Base-by-base conservation (phyloP, 1,140 invertebrate species). In the Drosophila miranda region DNA sequence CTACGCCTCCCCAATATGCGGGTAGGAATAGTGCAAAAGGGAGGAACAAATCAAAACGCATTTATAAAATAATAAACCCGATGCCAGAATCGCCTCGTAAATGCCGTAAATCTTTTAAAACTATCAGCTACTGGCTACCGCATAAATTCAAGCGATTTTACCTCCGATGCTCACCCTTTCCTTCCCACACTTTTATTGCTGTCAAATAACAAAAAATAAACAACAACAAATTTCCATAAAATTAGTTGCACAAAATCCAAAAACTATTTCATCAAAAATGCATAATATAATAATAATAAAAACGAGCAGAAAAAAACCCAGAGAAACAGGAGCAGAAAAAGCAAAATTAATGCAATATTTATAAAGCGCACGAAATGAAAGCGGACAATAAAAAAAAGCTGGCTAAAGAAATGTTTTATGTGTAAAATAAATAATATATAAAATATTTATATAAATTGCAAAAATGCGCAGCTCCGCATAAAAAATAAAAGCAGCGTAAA, bases 401-500 rank as follows among this genome's bases (percentile, higher is more conserved):
- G 49, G 34, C 50, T 70, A 54, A 71, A 84, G 70, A 86, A 69
- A 63, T 60, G 54, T 68, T 44, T 59, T 74, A 81, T 86, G 62
- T 86, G 74, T 78, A 86, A 86, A 86, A 86, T 86, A 84, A 84
- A 86, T 84, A 81, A 86, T 86, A 58, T 75, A 86, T 86, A 86
- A 87, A 81, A 86, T 86, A 86, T 87, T 86, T 86, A 86, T 86
- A 86, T 86, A 86, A 86, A 86, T 86, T 87, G 82, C 73, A 84
- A 81, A 81, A 84, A 80, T 80, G 80, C 73, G 60, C 77, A 84
- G 67, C 51, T 66, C 51, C 19, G 55, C 61, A 75, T 73, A 64
- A 79, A 60, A 84, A 80, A 84, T 74, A 81, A 68, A 46, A 78
- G 42, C 74, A 64, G 61, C 52, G 56, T 70, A 73, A 67, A 74